Conservation (phyloP, 1,140 invertebrate genomes). For the Anadara kagoshimensis region DNA sequence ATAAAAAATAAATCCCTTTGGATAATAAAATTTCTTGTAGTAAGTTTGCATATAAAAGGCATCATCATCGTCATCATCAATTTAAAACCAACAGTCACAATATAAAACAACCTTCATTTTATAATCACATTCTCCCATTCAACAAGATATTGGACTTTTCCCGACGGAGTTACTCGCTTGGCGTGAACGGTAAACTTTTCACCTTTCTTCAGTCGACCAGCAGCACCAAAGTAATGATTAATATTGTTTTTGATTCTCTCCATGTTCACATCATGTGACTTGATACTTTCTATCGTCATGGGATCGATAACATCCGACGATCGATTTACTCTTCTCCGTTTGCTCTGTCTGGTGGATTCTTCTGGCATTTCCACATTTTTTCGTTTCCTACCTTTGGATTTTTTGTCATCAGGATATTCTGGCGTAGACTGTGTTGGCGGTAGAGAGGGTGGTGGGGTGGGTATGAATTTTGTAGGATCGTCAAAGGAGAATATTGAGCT, state of each 20-base stretch:
- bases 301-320: conserved; percentile 22
- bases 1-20: no score
- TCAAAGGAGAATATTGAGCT: conserved; percentile 12
- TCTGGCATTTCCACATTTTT: neutral
- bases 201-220: conserved; percentile 86
- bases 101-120: neutral
- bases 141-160: conserved; percentile 88
- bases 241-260: conserved; percentile 87
- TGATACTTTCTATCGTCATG: conserved; percentile 17
- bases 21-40: no score
- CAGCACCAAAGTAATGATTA: conserved; percentile 86
- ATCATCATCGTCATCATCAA: no score
- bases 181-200: conserved; percentile 87
- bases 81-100: no score
- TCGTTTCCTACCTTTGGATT: neutral
- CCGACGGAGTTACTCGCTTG: conserved; percentile 81
- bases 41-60: no score
- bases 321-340: neutral
- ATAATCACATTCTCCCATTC: conserved; percentile 84
- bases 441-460: conserved; percentile 13
- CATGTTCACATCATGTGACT: conserved; percentile 75
- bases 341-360: neutral
- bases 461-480: conserved; percentile 17
- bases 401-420: conserved; percentile 11
- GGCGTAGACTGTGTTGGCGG: neutral